These are phyloP conservation scores for Spodoptera exigua DNA, from an alignment of 2,888 invertebrate species.

Conservation along the genomic window DNA sequence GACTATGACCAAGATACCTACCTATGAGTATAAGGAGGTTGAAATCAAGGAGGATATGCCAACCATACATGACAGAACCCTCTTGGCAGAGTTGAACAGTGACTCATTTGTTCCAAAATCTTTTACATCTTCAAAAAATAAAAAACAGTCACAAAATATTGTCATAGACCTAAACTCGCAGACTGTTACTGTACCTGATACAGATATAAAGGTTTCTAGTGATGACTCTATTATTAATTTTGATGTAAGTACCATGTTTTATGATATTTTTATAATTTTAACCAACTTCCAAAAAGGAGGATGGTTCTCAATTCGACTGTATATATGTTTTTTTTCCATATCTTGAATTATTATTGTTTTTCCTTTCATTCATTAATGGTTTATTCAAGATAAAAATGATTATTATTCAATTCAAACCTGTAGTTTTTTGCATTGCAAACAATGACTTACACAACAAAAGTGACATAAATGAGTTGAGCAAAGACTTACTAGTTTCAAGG, in stretches of 20 bases:
- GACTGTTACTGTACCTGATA: slow-evolving; percentile 91
- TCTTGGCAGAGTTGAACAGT: slow-evolving; percentile 92
- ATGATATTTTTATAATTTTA: no score
- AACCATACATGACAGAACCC: slow-evolving; percentile 87
- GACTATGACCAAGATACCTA: slow-evolving; percentile 87
- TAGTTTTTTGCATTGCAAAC: no score
- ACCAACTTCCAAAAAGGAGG: no score
- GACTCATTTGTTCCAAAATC: slow-evolving; percentile 91
- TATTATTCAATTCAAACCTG: no score
- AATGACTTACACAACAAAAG: no score
- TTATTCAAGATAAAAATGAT: no score
- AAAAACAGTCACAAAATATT: slow-evolving; percentile 91
- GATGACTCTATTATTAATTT: slow-evolving; percentile 91
- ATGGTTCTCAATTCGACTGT: no score
- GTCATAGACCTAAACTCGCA: slow-evolving; percentile 93
- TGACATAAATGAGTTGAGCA: no score
- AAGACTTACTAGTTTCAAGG: no score
- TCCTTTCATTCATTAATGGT: no score
- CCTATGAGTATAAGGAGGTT: slow-evolving; percentile 84
- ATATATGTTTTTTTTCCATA: no score
- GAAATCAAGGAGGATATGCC: slow-evolving; percentile 86
- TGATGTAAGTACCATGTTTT: slow-evolving; percentile 91
- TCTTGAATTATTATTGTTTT: no score
- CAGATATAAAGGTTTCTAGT: slow-evolving; percentile 82
- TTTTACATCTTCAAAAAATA: slow-evolving; percentile 89